Percentiles rank a stretch among this genome's conserved stretches.
These are phyloP conservation scores for Himalopsyche anomala DNA, from an alignment of 2,888 invertebrate genomes.

Conservation along the genomic window DNA sequence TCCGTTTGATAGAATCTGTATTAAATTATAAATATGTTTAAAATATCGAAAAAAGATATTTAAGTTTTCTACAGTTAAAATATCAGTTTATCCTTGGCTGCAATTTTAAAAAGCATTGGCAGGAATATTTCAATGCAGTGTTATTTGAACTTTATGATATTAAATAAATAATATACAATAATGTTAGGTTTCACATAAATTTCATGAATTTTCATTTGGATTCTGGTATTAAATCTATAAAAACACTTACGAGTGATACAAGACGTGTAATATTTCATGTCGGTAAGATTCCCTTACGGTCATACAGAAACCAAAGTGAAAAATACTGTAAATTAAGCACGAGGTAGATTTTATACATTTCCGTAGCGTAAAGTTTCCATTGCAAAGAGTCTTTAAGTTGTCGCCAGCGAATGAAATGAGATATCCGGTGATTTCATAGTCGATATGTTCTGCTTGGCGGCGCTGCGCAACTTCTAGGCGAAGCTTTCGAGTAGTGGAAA, in stretches of 20 bases:
- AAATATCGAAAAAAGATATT: too few relatives aligned
- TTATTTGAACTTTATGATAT: too few relatives aligned
- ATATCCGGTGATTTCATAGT: slow-evolving; percentile 31
- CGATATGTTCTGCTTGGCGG: background rate
- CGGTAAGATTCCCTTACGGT: slow-evolving; percentile 3
- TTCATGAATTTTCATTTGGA: background rate
- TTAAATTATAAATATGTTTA: too few relatives aligned
- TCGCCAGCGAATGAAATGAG: slow-evolving; percentile 30
- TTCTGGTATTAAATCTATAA: background rate
- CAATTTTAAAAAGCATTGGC: too few relatives aligned
- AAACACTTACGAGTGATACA: background rate
- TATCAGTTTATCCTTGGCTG: too few relatives aligned
- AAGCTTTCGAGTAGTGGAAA: background rate
- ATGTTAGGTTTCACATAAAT: too few relatives aligned
- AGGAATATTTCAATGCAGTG: too few relatives aligned
- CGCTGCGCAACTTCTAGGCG: background rate
- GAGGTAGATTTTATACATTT: slow-evolving; percentile 2
- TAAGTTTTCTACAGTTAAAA: too few relatives aligned
- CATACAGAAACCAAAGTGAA: slow-evolving; percentile 17
- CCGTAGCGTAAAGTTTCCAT: slow-evolving; percentile 13
- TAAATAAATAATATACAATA: too few relatives aligned
- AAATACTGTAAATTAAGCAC: slow-evolving; percentile 1
- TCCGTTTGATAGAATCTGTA: too few relatives aligned
- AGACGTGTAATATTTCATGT: background rate
- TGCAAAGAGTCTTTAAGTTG: slow-evolving; percentile 19